These are phyloP conservation scores for Metallyticus violacea DNA, from an alignment of 2,888 invertebrate genomes.

Conservation along the genomic window DNA sequence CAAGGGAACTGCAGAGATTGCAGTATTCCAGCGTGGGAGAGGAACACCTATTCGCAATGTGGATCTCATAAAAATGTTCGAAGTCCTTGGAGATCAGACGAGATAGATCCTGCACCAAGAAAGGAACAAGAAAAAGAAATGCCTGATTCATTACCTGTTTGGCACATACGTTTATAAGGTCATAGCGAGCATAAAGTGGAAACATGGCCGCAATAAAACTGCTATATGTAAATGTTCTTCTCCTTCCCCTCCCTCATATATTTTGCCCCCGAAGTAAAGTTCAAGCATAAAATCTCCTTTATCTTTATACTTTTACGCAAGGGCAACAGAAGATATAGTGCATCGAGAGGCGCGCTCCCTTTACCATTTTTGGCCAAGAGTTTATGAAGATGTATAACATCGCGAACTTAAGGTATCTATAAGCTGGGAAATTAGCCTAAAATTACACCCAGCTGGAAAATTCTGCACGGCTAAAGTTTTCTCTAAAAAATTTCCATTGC, in stretches of 20 bases:
- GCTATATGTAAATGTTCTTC: not conserved
- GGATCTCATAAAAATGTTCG: not conserved
- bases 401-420: too few relatives aligned
- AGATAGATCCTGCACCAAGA: not conserved
- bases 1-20: too few relatives aligned
- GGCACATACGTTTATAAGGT: not conserved
- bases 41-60: not conserved
- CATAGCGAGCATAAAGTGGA: not conserved
- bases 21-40: not conserved
- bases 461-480: too few relatives aligned
- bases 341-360: not conserved
- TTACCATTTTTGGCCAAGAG: not conserved
- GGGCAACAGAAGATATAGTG: not conserved
- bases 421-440: too few relatives aligned
- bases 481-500: too few relatives aligned
- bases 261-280: not conserved
- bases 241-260: not conserved
- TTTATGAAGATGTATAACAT: not conserved
- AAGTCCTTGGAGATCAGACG: not conserved
- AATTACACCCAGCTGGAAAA: too few relatives aligned
- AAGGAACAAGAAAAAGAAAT: not conserved
- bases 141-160: not conserved
- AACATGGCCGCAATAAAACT: not conserved
- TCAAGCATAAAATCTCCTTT: not conserved
- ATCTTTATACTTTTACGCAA: not conserved